Conservation (phyloP, 2,888 invertebrate genomes). For the Pammene aurita region DNA sequence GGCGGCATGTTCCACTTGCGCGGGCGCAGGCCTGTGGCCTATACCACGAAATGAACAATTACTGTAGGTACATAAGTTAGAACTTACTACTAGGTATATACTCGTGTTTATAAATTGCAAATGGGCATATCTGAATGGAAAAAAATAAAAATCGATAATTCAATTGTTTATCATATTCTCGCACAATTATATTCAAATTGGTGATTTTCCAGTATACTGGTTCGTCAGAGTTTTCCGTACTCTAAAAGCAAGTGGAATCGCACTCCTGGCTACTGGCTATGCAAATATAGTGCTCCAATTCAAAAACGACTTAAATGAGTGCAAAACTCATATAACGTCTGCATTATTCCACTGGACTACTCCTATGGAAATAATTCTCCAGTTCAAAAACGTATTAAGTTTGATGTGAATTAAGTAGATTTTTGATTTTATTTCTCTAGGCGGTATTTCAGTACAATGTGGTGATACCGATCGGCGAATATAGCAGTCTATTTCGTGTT, state of each 20-base stretch:
- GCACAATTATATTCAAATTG: too few relatives aligned
- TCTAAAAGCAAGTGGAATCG: neutral
- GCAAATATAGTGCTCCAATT: slow-evolving; percentile 48
- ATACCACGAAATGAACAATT: too few relatives aligned
- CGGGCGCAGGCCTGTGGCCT: slow-evolving; percentile 13
- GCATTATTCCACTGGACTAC: neutral
- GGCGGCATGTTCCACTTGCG: neutral
- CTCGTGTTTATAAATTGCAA: too few relatives aligned
- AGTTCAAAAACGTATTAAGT: slow-evolving; percentile 1
- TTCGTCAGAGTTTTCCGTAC: neutral
- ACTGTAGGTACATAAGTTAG: too few relatives aligned
- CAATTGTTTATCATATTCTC: too few relatives aligned
- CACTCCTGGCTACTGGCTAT: slow-evolving; percentile 51
- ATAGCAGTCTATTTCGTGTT: slow-evolving; percentile 17
- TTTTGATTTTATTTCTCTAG: neutral
- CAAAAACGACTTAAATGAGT: slow-evolving; percentile 12
- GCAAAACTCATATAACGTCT: neutral
- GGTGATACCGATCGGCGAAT: slow-evolving; percentile 48
- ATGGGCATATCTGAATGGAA: too few relatives aligned
- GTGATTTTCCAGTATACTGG: neutral
- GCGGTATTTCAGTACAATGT: slow-evolving; percentile 43
- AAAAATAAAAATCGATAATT: too few relatives aligned
- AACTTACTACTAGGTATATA: too few relatives aligned
- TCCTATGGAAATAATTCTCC: slow-evolving; percentile 43
- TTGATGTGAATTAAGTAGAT: neutral